Conservation (phyloP, 2,797 vertebrate genomes). For the Sebastes wilsoni region DNA sequence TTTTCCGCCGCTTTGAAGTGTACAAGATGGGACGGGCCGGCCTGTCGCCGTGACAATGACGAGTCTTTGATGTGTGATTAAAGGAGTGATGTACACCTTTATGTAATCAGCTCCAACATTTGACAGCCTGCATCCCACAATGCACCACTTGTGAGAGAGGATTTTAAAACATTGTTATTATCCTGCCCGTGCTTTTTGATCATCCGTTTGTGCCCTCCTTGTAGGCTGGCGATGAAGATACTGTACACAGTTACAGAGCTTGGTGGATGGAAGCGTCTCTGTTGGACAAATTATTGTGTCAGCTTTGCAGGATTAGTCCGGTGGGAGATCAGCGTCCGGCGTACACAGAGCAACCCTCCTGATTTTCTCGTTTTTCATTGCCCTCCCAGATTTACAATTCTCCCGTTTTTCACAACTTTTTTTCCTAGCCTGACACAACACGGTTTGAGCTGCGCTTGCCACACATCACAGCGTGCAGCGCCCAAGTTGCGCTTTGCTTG, state of each 20-base stretch:
- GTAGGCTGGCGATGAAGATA: not conserved
- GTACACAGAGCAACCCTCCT: not conserved
- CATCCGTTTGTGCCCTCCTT: conserved; percentile 9
- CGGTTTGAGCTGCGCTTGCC: too few species aligned
- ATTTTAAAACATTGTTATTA: conserved; percentile 53
- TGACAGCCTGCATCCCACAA: conserved; percentile 49
- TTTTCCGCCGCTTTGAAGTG: conserved; percentile 60
- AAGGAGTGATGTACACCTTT: conserved; percentile 43
- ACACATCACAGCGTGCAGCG: too few species aligned
- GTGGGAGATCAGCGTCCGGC: conserved; percentile 4
- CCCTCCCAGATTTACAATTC: too few species aligned
- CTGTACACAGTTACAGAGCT: not conserved
- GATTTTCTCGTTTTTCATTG: too few species aligned
- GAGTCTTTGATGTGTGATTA: conserved; percentile 66
- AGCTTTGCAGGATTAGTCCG: conserved; percentile 23
- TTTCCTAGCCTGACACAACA: too few species aligned
- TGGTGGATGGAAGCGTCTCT: not conserved
- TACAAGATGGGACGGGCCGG: conserved; percentile 40
- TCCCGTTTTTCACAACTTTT: too few species aligned
- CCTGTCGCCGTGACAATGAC: conserved; percentile 35
- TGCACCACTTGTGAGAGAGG: conserved; percentile 37
- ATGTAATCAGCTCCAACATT: conserved; percentile 45
- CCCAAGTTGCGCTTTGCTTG: too few species aligned
- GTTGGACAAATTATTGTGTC: conserved; percentile 29
- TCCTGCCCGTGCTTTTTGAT: conserved; percentile 42